phyloP scores from a whole-genome alignment of 2,113 vertebrate species.

The Aegotheles bennettii region DNA sequence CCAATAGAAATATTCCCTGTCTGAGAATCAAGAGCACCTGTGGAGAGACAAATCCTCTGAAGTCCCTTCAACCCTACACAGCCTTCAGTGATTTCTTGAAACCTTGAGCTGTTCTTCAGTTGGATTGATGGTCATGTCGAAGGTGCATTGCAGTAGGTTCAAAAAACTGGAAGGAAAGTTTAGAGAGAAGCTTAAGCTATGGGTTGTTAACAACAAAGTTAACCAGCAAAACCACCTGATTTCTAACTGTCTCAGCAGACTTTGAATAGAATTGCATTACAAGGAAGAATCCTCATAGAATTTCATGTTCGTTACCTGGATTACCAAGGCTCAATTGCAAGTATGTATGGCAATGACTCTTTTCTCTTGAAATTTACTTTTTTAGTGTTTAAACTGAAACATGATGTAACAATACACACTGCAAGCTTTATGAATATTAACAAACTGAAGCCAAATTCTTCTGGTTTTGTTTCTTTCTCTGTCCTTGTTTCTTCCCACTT shows the following conservation, averaged over 20 bases:
- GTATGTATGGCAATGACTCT: background rate
- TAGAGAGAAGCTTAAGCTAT: background rate
- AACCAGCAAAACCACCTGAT: background rate
- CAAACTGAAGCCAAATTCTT: background rate
- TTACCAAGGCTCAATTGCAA: background rate
- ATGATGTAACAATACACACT: background rate
- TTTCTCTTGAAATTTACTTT: background rate
- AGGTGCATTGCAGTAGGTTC: slow-evolving; percentile 65
- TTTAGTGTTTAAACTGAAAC: background rate
- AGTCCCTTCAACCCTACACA: background rate
- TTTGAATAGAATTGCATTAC: background rate
- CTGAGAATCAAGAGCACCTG: background rate
- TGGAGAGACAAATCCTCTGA: background rate
- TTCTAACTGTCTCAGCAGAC: background rate
- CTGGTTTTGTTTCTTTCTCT: background rate
- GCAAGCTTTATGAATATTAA: background rate
- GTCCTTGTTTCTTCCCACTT: background rate
- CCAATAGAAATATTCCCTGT: background rate
- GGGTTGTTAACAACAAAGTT: background rate
- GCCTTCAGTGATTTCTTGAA: background rate
- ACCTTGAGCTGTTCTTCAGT: slow-evolving; percentile 1
- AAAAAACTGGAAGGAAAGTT: slow-evolving; percentile 56
- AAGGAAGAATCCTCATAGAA: background rate
- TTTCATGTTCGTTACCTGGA: background rate
- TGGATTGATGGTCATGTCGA: slow-evolving; percentile 24